A percentile compares a stretch with the other conserved stretches of the same genome.
Conservation (phyloP, 1,140 invertebrate genomes). For the Drosophila dunni region DNA sequence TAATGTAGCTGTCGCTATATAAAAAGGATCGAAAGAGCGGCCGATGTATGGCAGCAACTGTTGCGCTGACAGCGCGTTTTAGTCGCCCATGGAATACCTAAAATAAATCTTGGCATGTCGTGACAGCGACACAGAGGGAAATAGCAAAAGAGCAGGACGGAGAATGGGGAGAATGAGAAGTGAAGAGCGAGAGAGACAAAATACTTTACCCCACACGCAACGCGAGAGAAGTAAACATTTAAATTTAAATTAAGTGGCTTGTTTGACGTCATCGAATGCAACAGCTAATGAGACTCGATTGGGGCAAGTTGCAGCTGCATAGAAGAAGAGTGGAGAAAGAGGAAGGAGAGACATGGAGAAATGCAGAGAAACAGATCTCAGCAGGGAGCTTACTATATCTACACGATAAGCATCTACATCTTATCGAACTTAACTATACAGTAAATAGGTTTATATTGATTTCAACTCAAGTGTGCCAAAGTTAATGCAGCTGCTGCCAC, state of each 20-base stretch:
- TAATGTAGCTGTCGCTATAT: constrained; percentile 55
- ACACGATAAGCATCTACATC: constrained; percentile 1
- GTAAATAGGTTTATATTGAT: constrained; percentile 31
- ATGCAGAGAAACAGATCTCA: constrained; percentile 21
- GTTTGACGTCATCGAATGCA: constrained; percentile 76
- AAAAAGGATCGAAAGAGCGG: constrained; percentile 16
- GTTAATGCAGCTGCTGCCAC: constrained; percentile 43
- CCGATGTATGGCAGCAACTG: constrained; percentile 75
- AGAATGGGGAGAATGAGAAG: neutral
- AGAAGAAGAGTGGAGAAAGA: neutral
- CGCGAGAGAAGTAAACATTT: constrained; percentile 79
- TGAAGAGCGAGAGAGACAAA: constrained; percentile 45
- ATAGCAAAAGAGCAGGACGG: neutral
- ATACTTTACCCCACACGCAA: constrained; percentile 78
- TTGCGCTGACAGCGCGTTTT: constrained; percentile 76
- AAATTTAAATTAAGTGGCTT: constrained; percentile 83
- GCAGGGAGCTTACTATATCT: constrained; percentile 57
- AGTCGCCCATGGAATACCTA: constrained; percentile 74
- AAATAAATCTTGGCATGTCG: constrained; percentile 75
- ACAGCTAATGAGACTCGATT: constrained; percentile 65
- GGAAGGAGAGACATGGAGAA: neutral
- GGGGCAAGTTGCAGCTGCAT: constrained; percentile 1
- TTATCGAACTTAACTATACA: neutral
- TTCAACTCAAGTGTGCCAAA: constrained; percentile 48
- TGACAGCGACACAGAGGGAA: constrained; percentile 52